Base-by-base conservation (phyloP, 2,113 vertebrate species). In the Hucho hucho region DNA sequence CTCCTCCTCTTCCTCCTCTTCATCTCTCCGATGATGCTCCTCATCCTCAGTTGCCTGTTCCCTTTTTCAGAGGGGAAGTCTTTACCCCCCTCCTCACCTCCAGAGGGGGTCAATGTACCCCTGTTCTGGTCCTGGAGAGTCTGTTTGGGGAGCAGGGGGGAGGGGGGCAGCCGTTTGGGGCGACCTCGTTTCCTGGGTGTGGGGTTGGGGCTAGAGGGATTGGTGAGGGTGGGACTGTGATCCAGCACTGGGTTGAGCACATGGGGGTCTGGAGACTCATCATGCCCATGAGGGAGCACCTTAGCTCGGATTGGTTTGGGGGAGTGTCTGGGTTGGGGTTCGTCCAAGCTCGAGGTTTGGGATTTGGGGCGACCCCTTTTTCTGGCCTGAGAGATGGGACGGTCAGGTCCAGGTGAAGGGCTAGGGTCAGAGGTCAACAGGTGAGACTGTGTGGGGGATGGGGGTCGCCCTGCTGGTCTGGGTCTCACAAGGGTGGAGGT, bases 1-100 rank as follows among this genome's bases (percentile, higher is more conserved):
- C 96, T 95, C 82, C 96, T 93, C 82, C 96, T 93, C 86, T 97
- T 98, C 78, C 98, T 97, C 84, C 95, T 98, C 90, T 98, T 99
- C 90, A 99, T 99, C 85, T 98, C 97, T 9, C 95, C 93, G 67
- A 99, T 98, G 84, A 99, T 94, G 68, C 94, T 96, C 89, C 95
- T 82, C 67, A 73, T 96, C 90, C 95, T 92, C 64, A 93, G 84
- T 88, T 97, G 95, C 76, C 95, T 94, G 32, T 92, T 96, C 82
- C 91, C 95, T 86, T 93, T 95, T 87, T 95, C 84, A 71, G 81
- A 28, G 92, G 90, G 84, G 90, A 94, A 81, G 86, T 91, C 79
- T 92, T 93, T 47, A 87, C 83, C 64, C 91, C 94, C 37, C 72
- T 29, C 93, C 89, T 13, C 75, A 86, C 78, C 91, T 89, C 81